phyloP scores from a whole-genome alignment of 2,797 vertebrate species.

The Mallotus villosus region DNA sequence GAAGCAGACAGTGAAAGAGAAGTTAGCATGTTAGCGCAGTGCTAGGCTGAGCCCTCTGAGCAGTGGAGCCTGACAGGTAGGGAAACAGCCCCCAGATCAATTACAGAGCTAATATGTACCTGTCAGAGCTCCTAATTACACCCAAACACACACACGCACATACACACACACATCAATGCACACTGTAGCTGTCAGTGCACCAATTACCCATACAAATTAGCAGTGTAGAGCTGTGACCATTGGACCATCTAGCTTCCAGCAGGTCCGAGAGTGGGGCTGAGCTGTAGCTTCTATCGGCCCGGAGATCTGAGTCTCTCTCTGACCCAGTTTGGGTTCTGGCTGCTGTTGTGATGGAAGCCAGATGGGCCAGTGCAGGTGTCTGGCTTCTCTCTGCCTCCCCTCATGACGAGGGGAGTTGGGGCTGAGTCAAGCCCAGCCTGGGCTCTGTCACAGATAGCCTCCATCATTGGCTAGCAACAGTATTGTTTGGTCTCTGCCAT shows the following conservation, averaged over 20 bases:
- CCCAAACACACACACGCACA: constrained; percentile 27
- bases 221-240: constrained; percentile 34
- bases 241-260: constrained; percentile 41
- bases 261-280: too few species aligned
- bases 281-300: constrained; percentile 11
- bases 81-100: constrained; percentile 73
- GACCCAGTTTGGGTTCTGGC: constrained; percentile 24
- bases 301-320: constrained; percentile 29
- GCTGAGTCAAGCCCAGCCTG: constrained; percentile 21
- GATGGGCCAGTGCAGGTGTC: constrained; percentile 30
- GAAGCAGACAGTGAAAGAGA: constrained; percentile 15
- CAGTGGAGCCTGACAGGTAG: constrained; percentile 65
- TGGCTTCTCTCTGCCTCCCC: constrained; percentile 18
- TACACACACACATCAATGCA: constrained; percentile 31
- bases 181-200: constrained; percentile 49
- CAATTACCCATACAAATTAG: constrained; percentile 50
- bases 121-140: constrained; percentile 65
- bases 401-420: constrained; percentile 26
- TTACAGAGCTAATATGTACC: constrained; percentile 74
- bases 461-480: constrained; percentile 17
- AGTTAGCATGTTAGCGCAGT: constrained; percentile 13
- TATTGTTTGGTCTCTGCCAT: not conserved
- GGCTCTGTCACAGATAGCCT: constrained; percentile 20
- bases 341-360: constrained; percentile 30
- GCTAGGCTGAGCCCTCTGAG: constrained; percentile 50